Evolutionary conservation across 2,888 invertebrate species (phyloP).

Genomic region (Melinaea marsaeus): DNA sequence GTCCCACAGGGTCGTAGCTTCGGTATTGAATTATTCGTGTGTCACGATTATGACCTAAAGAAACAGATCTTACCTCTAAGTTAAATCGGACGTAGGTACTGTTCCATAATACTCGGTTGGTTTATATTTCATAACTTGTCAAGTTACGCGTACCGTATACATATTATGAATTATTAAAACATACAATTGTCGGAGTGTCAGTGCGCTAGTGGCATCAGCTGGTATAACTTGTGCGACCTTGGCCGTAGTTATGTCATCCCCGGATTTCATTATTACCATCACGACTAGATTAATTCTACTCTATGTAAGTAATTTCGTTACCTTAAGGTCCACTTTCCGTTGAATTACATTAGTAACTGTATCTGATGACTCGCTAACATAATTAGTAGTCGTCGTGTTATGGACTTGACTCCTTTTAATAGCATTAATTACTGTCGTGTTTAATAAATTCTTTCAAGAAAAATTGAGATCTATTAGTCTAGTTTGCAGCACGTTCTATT

Average conservation of each 20-base stretch:
- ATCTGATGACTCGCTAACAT: no score
- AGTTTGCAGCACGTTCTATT: no score
- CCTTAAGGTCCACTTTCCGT: conserved; percentile 6
- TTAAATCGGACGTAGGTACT: no score
- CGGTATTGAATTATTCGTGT: conserved; percentile 26
- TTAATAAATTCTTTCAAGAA: no score
- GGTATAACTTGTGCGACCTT: conserved; percentile 54
- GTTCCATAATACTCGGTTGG: no score
- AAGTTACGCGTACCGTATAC: conserved; percentile 3
- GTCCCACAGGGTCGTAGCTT: conserved; percentile 13
- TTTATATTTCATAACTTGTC: background rate
- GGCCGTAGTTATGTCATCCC: conserved; percentile 44
- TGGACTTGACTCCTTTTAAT: no score
- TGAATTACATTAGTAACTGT: no score
- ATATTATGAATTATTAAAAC: conserved; percentile 18
- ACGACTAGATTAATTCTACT: conserved; percentile 43
- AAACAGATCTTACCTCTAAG: no score
- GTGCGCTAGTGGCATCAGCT: conserved; percentile 28
- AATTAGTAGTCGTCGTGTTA: no score
- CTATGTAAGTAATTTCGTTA: conserved; percentile 43
- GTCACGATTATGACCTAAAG: conserved; percentile 18
- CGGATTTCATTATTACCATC: conserved; percentile 44
- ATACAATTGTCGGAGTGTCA: conserved; percentile 24
- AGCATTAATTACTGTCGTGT: no score
- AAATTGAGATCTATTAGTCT: no score